Base-by-base conservation (phyloP, 1,140 invertebrate genomes). In the Pachyrhynchus sulphureomaculatus region DNA sequence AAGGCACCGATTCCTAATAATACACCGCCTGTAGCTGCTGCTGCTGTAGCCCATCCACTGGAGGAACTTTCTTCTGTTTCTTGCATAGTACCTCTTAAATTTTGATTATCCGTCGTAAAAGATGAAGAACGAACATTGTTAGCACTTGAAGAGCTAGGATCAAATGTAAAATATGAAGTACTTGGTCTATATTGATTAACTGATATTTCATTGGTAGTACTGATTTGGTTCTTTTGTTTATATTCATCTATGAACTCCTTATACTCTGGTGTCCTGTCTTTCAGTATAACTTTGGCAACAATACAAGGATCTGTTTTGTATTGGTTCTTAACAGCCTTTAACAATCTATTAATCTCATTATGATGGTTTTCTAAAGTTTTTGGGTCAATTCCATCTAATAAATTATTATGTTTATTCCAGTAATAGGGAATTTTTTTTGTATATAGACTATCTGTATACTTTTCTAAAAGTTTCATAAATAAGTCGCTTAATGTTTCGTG, bases 381-480 rank as follows among this genome's bases (percentile, higher is more conserved):
- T 5, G 12, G 0, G 12, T 41, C 18, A 23, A 63, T 9, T 10
- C 41, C 47, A 3, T 51, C 59, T 9, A 65, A 51, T n/a, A 81
- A 65, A 65, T 81, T 81, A 39, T 77, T 70, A 0, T 73, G 63
- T 26, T 70, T 49, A 53, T 79, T 72, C 79, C 79, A 81, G 55
- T 74, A 81, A 60, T 78, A 81, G 1, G 67, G 71, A 18, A 81
- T 79, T 10, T 72, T 68, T 18, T 73, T 71, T 0, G 68, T 61
- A 8, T 64, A 33, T 5, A 80, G 58, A 1, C 74, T 75, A 2
- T 73, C 60, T 34, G 73, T 64, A 1, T 80, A 68, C 3, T 76
- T 74, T 55, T 77, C 59, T 2, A 80, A 68, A 74, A 79, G 34
- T 33, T 20, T 75, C 56, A 44, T 70, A 53, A 1, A 80, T 18